Conservation (phyloP, 2,888 invertebrate species). For the Blastobasis lacticolella region DNA sequence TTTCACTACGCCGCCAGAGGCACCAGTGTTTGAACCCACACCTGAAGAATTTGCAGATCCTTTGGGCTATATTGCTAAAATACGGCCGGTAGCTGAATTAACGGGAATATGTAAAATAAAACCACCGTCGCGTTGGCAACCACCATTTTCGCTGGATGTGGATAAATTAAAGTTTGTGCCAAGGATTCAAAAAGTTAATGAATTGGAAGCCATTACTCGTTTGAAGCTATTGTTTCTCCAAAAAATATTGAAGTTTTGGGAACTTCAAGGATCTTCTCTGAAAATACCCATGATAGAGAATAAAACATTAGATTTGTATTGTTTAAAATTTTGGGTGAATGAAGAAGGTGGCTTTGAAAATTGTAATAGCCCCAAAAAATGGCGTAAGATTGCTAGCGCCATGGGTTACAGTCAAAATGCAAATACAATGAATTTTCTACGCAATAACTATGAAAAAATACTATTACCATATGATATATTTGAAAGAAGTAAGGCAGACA, state of each 20-base stretch:
- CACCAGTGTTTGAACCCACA: constrained; percentile 82
- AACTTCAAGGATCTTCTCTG: constrained; percentile 77
- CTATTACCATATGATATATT: constrained; percentile 79
- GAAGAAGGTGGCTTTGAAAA: constrained; percentile 75
- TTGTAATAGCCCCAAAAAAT: constrained; percentile 77
- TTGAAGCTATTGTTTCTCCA: constrained; percentile 83
- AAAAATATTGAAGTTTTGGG: constrained; percentile 83
- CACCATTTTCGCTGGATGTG: constrained; percentile 85
- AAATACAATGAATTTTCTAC: constrained; percentile 72
- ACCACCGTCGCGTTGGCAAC: constrained; percentile 84
- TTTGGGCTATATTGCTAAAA: constrained; percentile 81
- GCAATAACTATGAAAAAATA: constrained; percentile 79
- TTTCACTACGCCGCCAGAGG: constrained; percentile 75
- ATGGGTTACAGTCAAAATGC: constrained; percentile 77
- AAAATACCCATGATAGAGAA: constrained; percentile 82
- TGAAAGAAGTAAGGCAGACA: constrained; percentile 64
- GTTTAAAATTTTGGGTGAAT: constrained; percentile 76
- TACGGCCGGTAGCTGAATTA: constrained; percentile 80
- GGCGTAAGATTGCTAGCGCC: constrained; percentile 77
- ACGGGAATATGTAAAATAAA: constrained; percentile 85
- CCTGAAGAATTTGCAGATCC: constrained; percentile 83
- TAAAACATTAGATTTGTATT: constrained; percentile 80
- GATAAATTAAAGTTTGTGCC: constrained; percentile 74
- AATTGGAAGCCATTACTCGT: constrained; percentile 80
- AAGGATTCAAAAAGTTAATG: constrained; percentile 70